phyloP scores from a whole-genome alignment of 30 jellyfish, hydroid and myxozoan species.

The Chrysaora quinquecirrha region DNA sequence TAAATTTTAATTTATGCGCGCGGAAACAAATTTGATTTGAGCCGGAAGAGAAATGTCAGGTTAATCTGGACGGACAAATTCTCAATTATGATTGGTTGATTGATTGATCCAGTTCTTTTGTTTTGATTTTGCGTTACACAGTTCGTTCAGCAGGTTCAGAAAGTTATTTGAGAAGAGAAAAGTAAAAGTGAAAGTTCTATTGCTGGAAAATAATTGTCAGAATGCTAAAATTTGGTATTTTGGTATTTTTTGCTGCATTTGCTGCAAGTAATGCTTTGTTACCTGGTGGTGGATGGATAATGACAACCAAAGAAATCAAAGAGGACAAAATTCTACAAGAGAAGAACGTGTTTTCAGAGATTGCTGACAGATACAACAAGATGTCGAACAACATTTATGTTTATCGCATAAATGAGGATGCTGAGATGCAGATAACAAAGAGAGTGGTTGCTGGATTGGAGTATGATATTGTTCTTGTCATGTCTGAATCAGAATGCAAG shows the following conservation, averaged over 20 bases:
- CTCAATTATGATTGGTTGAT: too few relatives aligned
- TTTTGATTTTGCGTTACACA: too few relatives aligned
- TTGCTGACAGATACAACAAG: slow-evolving; percentile 38
- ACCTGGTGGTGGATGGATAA: slow-evolving; percentile 32
- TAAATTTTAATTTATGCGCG: too few relatives aligned
- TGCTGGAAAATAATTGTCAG: too few relatives aligned
- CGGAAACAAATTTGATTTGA: too few relatives aligned
- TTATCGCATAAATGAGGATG: slow-evolving; percentile 3
- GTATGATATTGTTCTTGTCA: slow-evolving; percentile 13
- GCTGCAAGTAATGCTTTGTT: slow-evolving; percentile 29
- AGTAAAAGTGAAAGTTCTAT: too few relatives aligned
- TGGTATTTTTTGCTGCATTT: slow-evolving; percentile 12
- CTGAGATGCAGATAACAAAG: not conserved
- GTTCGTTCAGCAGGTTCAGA: too few relatives aligned
- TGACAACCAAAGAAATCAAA: slow-evolving; percentile 45
- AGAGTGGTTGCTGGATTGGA: slow-evolving; percentile 41
- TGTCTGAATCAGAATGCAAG: slow-evolving; percentile 56
- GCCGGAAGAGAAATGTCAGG: too few relatives aligned
- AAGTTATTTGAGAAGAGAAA: too few relatives aligned
- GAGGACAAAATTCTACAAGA: slow-evolving; percentile 9
- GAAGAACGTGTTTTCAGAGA: slow-evolving; percentile 12
- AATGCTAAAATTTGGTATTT: slow-evolving; percentile 12
- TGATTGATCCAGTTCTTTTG: too few relatives aligned
- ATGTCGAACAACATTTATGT: slow-evolving; percentile 38
- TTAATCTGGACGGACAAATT: too few relatives aligned